Base-by-base conservation (phyloP, 2,797 vertebrate genomes). In the Anomalospiza imberbis region DNA sequence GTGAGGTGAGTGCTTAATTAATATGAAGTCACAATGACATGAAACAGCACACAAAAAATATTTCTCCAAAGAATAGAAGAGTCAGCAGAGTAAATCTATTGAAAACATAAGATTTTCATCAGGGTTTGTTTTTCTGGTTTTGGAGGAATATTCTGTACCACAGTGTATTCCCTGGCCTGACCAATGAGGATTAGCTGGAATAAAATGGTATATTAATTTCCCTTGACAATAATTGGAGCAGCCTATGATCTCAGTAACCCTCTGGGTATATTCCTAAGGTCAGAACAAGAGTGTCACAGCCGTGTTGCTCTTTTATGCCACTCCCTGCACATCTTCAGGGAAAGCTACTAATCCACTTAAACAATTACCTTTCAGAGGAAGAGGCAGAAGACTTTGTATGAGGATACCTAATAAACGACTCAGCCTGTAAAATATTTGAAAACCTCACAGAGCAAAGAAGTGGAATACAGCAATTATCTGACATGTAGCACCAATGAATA, bases 281-380 rank as follows among this genome's bases (percentile, higher is more conserved):
- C 92, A 78, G 83, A 85, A 88, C 1, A 32, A 92, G 72, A 94
- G 88, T 76, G 85, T 91, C 62, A 63, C 80, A 61, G 68, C 14
- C 21, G 0, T 91, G 63, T 90, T 89, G 87, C 34, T 95, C 84
- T 90, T 89, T 94, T 71, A 79, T 93, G 91, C 86, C 93, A 84
- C 88, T 94, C 62, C 77, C 70, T 78, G 44, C 21, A 2, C 51
- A 42, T 93, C 79, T 93, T 74, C 88, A 91, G 90, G 78, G 92
- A 94, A 94, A 95, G 65, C 85, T 82, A 57, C 88, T 94, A 95
- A 93, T 94, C 78, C 85, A 95, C 72, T 95, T 95, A 96, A 94
- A 92, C 91, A 96, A 95, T 92, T 94, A 90, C 74, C 77, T 92
- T 95, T 80, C 66, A 85, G 85, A 94, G 57, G 58, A 91, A 78